A percentile compares a stretch with the other conserved stretches of the same genome.
These are phyloP conservation scores for Galaxias olidus DNA, from an alignment of 2,797 vertebrate genomes.

Conservation along the genomic window DNA sequence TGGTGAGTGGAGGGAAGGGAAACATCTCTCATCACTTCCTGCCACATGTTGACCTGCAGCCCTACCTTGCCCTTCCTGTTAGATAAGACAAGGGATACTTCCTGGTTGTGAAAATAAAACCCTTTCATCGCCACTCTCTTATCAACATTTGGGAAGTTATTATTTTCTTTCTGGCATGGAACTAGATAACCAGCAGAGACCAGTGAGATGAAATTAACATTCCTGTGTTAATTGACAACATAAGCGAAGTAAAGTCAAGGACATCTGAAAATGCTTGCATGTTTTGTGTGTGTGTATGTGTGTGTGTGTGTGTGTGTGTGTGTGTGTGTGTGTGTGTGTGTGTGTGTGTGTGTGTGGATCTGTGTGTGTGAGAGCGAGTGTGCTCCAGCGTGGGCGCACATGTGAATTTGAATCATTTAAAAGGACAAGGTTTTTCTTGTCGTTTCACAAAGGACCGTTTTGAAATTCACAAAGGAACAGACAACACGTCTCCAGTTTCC, in stretches of 20 bases:
- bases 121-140: background rate
- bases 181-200: no score
- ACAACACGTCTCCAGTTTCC: conserved; percentile 64
- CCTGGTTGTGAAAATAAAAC: conserved; percentile 3
- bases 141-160: no score
- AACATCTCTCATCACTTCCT: conserved; percentile 3
- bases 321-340: background rate
- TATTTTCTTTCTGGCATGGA: no score
- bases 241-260: no score
- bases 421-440: no score
- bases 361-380: background rate
- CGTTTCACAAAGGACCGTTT: no score
- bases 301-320: background rate
- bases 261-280: no score
- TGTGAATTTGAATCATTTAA: background rate
- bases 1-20: background rate
- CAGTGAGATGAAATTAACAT: no score
- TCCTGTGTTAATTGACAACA: no score
- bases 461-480: no score
- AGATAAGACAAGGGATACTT: conserved; percentile 12
- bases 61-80: conserved; percentile 4
- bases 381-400: background rate
- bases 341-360: background rate
- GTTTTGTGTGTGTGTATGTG: background rate
- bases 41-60: background rate